Percentiles rank a stretch among this genome's conserved stretches.
Evolutionary conservation across 2,888 invertebrate species (phyloP).

Genomic region (Epistrophe eligans): DNA sequence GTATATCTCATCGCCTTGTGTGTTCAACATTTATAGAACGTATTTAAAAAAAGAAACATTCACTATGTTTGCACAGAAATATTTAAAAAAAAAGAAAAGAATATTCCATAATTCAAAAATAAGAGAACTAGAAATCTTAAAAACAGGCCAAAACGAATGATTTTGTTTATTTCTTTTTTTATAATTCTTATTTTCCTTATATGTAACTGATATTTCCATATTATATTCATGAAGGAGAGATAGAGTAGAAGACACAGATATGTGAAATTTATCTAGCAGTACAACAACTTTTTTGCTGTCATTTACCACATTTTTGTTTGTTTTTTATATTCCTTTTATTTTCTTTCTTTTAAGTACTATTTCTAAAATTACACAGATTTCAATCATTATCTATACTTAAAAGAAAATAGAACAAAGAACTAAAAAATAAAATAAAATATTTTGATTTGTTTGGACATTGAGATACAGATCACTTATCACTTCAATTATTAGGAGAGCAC

Average conservation of each 20-base stretch:
- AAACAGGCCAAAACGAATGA: neutral
- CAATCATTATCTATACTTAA: slow-evolving; percentile 33
- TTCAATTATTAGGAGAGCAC: slow-evolving; percentile 38
- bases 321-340: neutral
- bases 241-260: slow-evolving; percentile 60
- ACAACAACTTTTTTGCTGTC: slow-evolving; percentile 31
- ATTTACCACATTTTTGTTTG: slow-evolving; percentile 32
- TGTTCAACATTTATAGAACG: neutral
- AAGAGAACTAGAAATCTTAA: neutral
- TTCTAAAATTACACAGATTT: slow-evolving; percentile 61
- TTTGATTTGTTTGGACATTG: slow-evolving; percentile 68
- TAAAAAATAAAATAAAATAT: slow-evolving; percentile 31
- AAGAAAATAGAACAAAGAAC: slow-evolving; percentile 37
- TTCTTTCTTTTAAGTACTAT: slow-evolving; percentile 63
- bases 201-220: slow-evolving; percentile 46
- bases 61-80: neutral
- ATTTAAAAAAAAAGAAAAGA: neutral
- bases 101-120: slow-evolving; percentile 19
- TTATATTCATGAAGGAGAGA: slow-evolving; percentile 44
- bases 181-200: neutral
- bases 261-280: slow-evolving; percentile 54
- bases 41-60: neutral
- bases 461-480: slow-evolving; percentile 65
- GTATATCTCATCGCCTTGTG: neutral
- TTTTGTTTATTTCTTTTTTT: neutral